Conservation (phyloP, 2,113 vertebrate genomes). For the Phalacrocorax pelagicus region DNA sequence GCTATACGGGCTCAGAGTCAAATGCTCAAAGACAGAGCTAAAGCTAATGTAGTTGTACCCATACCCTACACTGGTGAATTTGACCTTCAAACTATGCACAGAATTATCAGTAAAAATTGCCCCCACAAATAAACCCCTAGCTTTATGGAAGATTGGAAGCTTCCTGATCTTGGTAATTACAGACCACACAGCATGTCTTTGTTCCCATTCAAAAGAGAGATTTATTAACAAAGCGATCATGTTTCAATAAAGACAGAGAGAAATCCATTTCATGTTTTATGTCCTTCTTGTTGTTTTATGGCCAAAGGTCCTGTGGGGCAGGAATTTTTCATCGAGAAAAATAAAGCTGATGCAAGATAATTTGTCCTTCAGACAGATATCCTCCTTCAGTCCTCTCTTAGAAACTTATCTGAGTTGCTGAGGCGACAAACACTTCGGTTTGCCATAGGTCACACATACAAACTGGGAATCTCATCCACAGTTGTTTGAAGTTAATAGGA, state of each 20-base stretch:
- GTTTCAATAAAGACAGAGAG: slow-evolving; percentile 25
- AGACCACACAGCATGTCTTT: slow-evolving; percentile 14
- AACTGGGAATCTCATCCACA: not conserved
- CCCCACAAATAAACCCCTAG: not conserved
- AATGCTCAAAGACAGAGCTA: not conserved
- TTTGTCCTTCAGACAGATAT: not conserved
- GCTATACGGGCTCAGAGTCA: not conserved
- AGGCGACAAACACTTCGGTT: not conserved
- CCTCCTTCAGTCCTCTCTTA: not conserved
- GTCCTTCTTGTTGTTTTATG: not conserved
- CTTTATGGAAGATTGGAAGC: not conserved
- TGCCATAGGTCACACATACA: not conserved
- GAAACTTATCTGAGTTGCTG: not conserved
- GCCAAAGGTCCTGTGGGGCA: not conserved
- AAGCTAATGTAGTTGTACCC: not conserved
- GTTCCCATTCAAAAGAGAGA: not conserved
- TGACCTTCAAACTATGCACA: not conserved
- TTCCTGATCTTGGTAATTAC: not conserved
- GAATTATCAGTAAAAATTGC: not conserved
- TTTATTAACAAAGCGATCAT: not conserved
- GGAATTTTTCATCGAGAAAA: slow-evolving; percentile 9
- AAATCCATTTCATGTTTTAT: not conserved
- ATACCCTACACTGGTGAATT: not conserved
- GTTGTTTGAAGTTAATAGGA: slow-evolving; percentile 5
- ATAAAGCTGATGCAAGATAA: not conserved